Evolutionary conservation across 2,888 invertebrate genomes (phyloP), one percentile per base, ranked within the genome.

Genomic region (Platypus cylindrus): DNA sequence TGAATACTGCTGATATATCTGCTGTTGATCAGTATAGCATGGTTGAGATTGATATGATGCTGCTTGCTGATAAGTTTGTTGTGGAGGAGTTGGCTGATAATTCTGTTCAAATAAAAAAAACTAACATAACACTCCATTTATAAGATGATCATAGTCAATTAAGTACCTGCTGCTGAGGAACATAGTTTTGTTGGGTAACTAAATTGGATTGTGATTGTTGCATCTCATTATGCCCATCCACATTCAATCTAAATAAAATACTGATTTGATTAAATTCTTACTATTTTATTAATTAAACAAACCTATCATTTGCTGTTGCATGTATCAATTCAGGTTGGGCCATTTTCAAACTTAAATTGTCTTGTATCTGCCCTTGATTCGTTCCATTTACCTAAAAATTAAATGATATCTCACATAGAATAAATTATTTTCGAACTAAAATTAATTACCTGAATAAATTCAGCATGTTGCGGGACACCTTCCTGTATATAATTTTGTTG

Each of bases 381-480:
- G 28, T 17, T 30, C 34, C 31, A 5, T 25, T 23, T 23, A 32
- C 37, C 37, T 32, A 16, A n/a, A 30, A 30, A n/a, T n/a, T 25
- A 11, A 12, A 11, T 23, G 17, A 8, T 30, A n/a, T n/a, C n/a
- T n/a, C n/a, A n/a, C n/a, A n/a, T n/a, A n/a, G n/a, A n/a, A n/a
- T n/a, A n/a, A n/a, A n/a, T n/a, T n/a, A n/a, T n/a, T n/a, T n/a
- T n/a, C 15, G 5, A 23, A 31, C 22, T 23, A 16, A 14, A 32
- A 32, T 8, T n/a, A 22, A 22, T 29, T 33, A 52, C 45, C 37
- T 55, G 53, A 5, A 56, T 25, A 34, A 45, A 55, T 29, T 56
- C 54, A 9, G 53, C 53, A 40, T 65, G 64, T 25, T 60, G 58
- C 3, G 60, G 59, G 24, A 57, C 58, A 29, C 57, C 57, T 28